A percentile compares a stretch with the other conserved stretches of the same genome.
phyloP scores from a whole-genome alignment of 2,113 vertebrate genomes.

The Coreoperca whiteheadi region DNA sequence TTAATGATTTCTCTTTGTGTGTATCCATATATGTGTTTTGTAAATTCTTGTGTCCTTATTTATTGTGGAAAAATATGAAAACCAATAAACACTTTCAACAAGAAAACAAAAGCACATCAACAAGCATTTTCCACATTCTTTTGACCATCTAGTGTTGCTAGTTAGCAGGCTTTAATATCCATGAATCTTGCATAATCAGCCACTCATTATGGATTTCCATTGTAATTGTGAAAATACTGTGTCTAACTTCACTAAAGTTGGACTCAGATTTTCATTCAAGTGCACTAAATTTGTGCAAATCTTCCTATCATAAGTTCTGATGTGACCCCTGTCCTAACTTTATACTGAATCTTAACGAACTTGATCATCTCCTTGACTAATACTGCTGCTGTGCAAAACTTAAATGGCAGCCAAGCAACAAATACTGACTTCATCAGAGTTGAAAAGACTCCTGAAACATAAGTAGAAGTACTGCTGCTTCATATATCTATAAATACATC shows the following conservation, averaged over 20 bases:
- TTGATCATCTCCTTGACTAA: not conserved
- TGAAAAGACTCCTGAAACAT: constrained; percentile 37
- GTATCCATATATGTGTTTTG: not conserved
- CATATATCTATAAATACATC: constrained; percentile 47
- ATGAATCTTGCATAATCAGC: not conserved
- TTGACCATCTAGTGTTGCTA: not conserved
- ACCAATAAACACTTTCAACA: not conserved
- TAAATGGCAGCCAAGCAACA: constrained; percentile 37
- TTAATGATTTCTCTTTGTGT: no score
- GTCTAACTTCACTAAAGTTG: not conserved
- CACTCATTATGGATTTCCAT: not conserved
- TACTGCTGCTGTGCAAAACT: constrained; percentile 12
- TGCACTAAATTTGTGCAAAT: not conserved
- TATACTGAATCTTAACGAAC: constrained; percentile 4
- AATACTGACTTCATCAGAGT: constrained; percentile 18
- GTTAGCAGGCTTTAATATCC: no score
- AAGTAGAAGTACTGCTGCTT: constrained; percentile 10
- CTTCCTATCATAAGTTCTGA: not conserved
- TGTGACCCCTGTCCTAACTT: not conserved
- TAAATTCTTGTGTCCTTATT: not conserved
- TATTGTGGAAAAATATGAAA: not conserved
- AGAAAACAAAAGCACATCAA: not conserved
- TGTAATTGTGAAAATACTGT: not conserved
- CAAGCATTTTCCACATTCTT: not conserved
- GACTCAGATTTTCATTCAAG: not conserved